These are phyloP conservation scores for Clytia hemisphaerica DNA, from an alignment of 30 jellyfish, hydroid and myxozoan species.

Conservation along the genomic window DNA sequence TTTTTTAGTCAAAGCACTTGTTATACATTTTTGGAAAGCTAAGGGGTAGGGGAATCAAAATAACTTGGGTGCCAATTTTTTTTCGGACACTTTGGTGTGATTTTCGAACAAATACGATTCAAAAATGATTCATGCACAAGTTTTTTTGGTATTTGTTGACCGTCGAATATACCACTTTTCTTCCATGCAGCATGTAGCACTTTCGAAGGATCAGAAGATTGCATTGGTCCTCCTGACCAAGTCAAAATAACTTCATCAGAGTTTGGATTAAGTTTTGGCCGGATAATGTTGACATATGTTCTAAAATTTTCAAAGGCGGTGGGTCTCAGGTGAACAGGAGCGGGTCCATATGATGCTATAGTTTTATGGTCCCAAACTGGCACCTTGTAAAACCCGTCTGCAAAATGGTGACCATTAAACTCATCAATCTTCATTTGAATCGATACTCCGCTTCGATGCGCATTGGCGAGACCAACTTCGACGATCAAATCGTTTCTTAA, in stretches of 20 bases:
- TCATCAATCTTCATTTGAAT: constrained; percentile 7
- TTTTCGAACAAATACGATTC: too few relatives aligned
- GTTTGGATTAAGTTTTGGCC: constrained; percentile 6
- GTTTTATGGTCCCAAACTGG: constrained; percentile 18
- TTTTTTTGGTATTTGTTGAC: not conserved
- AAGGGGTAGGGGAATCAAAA: too few relatives aligned
- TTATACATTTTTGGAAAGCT: too few relatives aligned
- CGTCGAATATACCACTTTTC: not conserved
- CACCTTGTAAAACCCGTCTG: not conserved
- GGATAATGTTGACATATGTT: not conserved
- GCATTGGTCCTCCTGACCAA: constrained; percentile 3
- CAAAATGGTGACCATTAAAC: not conserved
- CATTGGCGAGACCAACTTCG: not conserved
- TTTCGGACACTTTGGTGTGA: too few relatives aligned
- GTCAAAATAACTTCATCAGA: not conserved
- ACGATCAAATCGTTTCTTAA: not conserved
- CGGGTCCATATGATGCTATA: constrained; percentile 3
- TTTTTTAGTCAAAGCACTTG: too few relatives aligned
- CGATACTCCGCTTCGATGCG: constrained; percentile 2
- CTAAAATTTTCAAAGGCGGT: not conserved
- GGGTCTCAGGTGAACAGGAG: not conserved
- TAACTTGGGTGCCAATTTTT: too few relatives aligned
- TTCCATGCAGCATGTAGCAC: constrained; percentile 11
- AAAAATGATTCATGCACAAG: too few relatives aligned
- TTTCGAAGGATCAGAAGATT: not conserved